Evolutionary conservation across 2,888 invertebrate species (phyloP), one percentile per base, ranked within the genome.

Genomic region (Ectobius pallidus): DNA sequence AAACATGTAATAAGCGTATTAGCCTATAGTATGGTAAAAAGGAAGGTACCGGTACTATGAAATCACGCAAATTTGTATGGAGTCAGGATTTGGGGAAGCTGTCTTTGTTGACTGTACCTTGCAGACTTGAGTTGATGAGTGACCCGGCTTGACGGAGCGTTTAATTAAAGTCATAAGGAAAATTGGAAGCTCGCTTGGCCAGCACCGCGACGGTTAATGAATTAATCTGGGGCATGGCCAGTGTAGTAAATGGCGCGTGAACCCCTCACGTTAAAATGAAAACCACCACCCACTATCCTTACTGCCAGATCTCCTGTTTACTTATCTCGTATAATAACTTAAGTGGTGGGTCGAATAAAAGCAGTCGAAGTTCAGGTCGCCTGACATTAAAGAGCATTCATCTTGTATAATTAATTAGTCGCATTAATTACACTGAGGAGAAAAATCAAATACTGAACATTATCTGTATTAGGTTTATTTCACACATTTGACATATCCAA

Each of bases 131-230:
- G 52, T 49, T 52, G 52, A 25, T 18, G n/a, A 58, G 58, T 58
- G 58, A 58, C 58, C 55, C 32, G n/a, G 61, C 62, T 39, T 65
- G 44, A 46, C 61, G 61, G 27, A 70, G 70, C 69, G 73, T 49
- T 74, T 74, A 71, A 74, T 74, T 74, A 71, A 71, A 69, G 71
- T 67, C 71, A 74, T 71, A 71, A 74, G 69, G 74, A 58, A 69
- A 74, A 74, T 74, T 74, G 74, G 71, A 69, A 74, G 71, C 69
- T 70, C 63, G 25, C 71, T 30, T 30, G 58, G 42, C 39, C 65
- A 27, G 44, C 44, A 27, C 11, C n/a, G 39, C 7, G 27, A 32
- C 44, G 25, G 69, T 65, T 63, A 63, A 71, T 71, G 71, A 71
- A 65, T 71, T 63, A 71, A 71, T 65, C 62, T 65, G 63, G 27